Percentiles rank a stretch among this genome's conserved stretches.
Evolutionary conservation across 2,797 vertebrate genomes (phyloP).

Genomic region (Pseudochirops corinnae): DNA sequence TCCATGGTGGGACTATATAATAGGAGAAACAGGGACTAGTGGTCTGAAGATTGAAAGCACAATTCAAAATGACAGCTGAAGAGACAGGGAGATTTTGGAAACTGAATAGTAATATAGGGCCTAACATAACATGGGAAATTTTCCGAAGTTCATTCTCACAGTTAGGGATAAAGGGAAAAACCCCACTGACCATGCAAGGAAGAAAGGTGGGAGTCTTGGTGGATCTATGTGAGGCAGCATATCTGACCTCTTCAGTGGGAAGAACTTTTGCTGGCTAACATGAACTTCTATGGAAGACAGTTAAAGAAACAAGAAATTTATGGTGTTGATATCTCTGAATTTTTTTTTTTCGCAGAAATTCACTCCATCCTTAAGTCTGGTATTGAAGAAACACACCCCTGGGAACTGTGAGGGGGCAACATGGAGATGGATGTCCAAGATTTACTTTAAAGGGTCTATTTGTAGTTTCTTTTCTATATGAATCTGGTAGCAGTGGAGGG

Average conservation of each 20-base stretch:
- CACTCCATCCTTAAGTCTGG: not conserved
- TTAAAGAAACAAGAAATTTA: not conserved
- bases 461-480: not conserved
- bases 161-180: not conserved
- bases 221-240: not conserved
- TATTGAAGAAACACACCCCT: not conserved
- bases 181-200: not conserved
- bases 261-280: not conserved
- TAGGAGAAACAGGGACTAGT: not conserved
- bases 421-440: not conserved
- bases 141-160: not conserved
- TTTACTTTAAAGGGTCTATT: not conserved
- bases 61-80: not conserved
- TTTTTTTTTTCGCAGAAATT: not conserved
- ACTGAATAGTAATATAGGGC: not conserved
- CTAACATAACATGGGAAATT: not conserved
- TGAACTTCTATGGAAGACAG: not conserved
- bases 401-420: not conserved
- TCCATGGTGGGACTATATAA: not conserved
- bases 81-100: not conserved
- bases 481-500: not conserved
- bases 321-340: not conserved
- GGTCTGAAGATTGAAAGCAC: not conserved
- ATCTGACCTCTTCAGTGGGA: not conserved
- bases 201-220: not conserved